phyloP scores from a whole-genome alignment of 2,797 vertebrate species.

The Zalophus californianus region DNA sequence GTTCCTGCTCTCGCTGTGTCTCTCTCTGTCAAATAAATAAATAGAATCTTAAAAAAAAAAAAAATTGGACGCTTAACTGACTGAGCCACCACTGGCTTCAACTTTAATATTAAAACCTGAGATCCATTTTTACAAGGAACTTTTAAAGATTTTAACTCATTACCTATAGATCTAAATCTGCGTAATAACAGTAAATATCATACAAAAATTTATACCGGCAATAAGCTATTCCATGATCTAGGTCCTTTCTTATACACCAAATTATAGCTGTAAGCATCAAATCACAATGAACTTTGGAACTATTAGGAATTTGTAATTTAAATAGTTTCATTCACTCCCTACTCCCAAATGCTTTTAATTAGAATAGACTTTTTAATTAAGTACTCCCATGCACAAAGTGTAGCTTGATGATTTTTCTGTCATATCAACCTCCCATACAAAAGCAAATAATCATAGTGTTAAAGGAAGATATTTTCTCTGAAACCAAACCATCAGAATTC shows the following conservation, averaged over 20 bases:
- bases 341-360: conserved; percentile 86
- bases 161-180: neutral
- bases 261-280: conserved; percentile 78
- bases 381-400: conserved; percentile 83
- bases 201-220: neutral
- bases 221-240: conserved; percentile 54
- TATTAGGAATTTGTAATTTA: conserved; percentile 86
- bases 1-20: too few relatives aligned
- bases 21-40: too few relatives aligned
- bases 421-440: conserved; percentile 79
- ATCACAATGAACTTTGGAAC: conserved; percentile 82
- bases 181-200: conserved; percentile 7
- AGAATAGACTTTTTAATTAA: conserved; percentile 84
- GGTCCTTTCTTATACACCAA: conserved; percentile 53
- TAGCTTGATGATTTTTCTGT: conserved; percentile 79
- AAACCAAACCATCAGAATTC: neutral
- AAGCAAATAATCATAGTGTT: conserved; percentile 79
- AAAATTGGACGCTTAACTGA: neutral
- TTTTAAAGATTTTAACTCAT: neutral
- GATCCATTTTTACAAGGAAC: neutral
- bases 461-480: conserved; percentile 32
- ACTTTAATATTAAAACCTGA: conserved; percentile 30
- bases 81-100: neutral
- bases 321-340: conserved; percentile 80
- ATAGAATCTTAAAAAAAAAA: neutral